phyloP scores from a whole-genome alignment of 2,113 vertebrate species.

The Cebidichthys violaceus region DNA sequence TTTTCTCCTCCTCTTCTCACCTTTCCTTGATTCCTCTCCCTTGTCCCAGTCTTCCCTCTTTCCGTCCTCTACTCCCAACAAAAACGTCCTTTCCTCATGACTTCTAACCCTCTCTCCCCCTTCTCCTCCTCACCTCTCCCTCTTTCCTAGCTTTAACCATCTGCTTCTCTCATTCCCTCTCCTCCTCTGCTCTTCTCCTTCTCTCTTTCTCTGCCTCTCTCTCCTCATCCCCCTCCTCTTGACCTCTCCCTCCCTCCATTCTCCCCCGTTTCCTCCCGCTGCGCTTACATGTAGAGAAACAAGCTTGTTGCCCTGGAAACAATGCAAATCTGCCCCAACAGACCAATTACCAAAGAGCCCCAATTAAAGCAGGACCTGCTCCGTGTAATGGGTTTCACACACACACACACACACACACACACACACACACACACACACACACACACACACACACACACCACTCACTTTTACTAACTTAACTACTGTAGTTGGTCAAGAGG shows the following conservation, averaged over 20 bases:
- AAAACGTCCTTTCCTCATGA: too few relatives aligned
- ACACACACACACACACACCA: not conserved
- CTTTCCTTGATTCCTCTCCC: too few relatives aligned
- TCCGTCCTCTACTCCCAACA: too few relatives aligned
- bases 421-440: slow-evolving; percentile 26
- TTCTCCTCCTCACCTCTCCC: too few relatives aligned
- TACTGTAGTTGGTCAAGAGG: too few relatives aligned
- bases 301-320: slow-evolving; percentile 73
- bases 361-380: slow-evolving; percentile 66
- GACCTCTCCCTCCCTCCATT: not conserved
- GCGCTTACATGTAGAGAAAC: slow-evolving; percentile 49
- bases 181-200: not conserved
- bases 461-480: too few relatives aligned
- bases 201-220: not conserved
- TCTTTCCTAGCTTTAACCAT: too few relatives aligned
- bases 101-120: too few relatives aligned
- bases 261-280: slow-evolving; percentile 14
- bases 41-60: too few relatives aligned
- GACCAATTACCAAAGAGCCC: slow-evolving; percentile 72
- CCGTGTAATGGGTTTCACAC: not conserved
- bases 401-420: slow-evolving; percentile 12
- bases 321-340: slow-evolving; percentile 61
- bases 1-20: too few relatives aligned
- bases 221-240: not conserved
- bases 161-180: too few relatives aligned